Evolutionary conservation across 2,888 invertebrate species (phyloP).

Genomic region (Lingula anatina): DNA sequence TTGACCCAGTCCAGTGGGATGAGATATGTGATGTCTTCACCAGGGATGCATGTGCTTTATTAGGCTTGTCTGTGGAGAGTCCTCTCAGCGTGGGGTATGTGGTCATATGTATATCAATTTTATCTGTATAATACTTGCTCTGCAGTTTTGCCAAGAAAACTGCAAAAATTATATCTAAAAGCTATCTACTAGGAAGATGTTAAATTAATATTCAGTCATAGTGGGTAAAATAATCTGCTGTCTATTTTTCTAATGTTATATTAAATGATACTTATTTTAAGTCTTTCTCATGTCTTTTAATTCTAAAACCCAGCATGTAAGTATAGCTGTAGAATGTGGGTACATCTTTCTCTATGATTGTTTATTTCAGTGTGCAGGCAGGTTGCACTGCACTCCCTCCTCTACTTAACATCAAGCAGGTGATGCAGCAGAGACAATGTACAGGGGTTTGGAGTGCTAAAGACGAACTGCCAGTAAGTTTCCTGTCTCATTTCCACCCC

Average conservation of each 20-base stretch:
- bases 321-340: no score
- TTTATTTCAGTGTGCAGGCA: slow-evolving; percentile 70
- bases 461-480: slow-evolving; percentile 88
- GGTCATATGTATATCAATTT: neutral
- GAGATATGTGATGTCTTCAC: slow-evolving; percentile 87
- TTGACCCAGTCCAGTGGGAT: slow-evolving; percentile 73
- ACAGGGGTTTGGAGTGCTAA: slow-evolving; percentile 83
- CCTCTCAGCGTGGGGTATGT: slow-evolving; percentile 78
- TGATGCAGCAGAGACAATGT: slow-evolving; percentile 83
- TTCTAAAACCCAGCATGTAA: no score
- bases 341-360: no score
- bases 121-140: no score
- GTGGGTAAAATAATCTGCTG: neutral
- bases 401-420: slow-evolving; percentile 86
- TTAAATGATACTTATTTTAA: no score
- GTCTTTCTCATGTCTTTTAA: no score
- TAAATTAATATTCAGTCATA: no score
- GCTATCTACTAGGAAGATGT: no score
- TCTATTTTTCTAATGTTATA: no score
- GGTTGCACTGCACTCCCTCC: slow-evolving; percentile 93
- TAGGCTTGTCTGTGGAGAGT: slow-evolving; percentile 84
- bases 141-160: no score
- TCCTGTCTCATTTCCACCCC: no score
- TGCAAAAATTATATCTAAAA: no score
- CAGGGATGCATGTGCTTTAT: slow-evolving; percentile 83